Base-by-base conservation (phyloP, 2,888 invertebrate species). In the Pheosia tremula region DNA sequence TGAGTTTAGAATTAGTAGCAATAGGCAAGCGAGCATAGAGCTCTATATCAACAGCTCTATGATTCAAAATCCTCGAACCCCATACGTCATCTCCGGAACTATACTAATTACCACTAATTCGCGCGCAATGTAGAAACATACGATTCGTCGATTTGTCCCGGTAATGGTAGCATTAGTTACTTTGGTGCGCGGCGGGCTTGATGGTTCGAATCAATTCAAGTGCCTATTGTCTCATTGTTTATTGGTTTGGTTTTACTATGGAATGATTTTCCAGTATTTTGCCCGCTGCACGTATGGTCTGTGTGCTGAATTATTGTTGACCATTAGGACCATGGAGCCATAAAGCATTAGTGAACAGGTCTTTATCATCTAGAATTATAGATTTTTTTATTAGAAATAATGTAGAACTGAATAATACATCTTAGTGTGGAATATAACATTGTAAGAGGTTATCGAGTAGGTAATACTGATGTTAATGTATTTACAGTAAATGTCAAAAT, bases 131-230 rank as follows among this genome's bases (percentile, higher is more conserved):
- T 71, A 62, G 68, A 69, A 79, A 77, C 78, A 78, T 66, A 74
- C 71, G 69, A 78, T 72, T 77, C 68, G 69, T 75, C 76, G 79
- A 82, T 82, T 82, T 81, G 81, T 82, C 74, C 69, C 57, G 11
- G 66, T 82, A 81, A 82, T 79, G 70, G 72, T 38, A 11, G 62
- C 75, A 82, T 82, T 79, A 77, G 67, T 82, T 74, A 68, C 70
- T 57, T 63, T 56, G 67, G 68, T 67, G 60, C 62, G 57, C 57
- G 53, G 56, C 56, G 55, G 3, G 55, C 55, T n/a, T 74, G 75
- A 76, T 76, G 61, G 75, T 56, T 62, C 67, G 64, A 80, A 81
- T 80, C 80, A 75, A 78, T 79, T 78, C 60, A 58, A 60, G 57
- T 62, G 61, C 64, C 69, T 76, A 74, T 66, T 74, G 72, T 76